phyloP scores from a whole-genome alignment of 2,888 invertebrate species.

The Apamea crenata region DNA sequence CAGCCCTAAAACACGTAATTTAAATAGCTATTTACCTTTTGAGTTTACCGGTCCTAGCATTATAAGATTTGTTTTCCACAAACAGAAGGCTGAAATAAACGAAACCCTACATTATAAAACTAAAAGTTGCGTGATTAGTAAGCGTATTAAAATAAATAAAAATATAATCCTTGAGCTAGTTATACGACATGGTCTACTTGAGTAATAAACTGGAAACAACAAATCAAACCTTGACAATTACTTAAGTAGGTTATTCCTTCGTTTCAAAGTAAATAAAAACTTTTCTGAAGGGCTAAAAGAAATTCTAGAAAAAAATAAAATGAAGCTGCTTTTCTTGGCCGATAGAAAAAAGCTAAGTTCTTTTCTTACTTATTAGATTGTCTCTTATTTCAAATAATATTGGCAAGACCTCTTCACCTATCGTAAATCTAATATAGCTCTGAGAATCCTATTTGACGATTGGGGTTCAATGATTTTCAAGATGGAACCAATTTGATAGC shows the following conservation, averaged over 20 bases:
- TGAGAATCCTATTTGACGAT: constrained; percentile 6
- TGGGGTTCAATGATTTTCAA: constrained; percentile 2
- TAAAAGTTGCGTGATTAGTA: constrained; percentile 34
- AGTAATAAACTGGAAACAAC: constrained; percentile 19
- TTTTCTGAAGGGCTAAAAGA: not conserved
- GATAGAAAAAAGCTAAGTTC: constrained; percentile 1
- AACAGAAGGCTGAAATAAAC: not conserved
- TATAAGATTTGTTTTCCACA: not conserved
- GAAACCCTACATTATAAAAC: not conserved
- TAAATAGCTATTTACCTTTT: too few relatives aligned
- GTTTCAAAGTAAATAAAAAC: constrained; percentile 7
- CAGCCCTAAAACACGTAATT: too few relatives aligned
- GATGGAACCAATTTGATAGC: not conserved
- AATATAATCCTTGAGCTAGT: constrained; percentile 28
- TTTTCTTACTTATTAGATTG: constrained; percentile 32
- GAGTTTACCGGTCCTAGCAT: not conserved
- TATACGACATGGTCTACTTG: constrained; percentile 30
- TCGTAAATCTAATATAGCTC: constrained; percentile 31
- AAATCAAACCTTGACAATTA: not conserved
- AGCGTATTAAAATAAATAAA: constrained; percentile 42
- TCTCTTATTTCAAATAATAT: constrained; percentile 39
- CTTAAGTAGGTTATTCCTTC: not conserved
- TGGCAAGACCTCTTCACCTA: constrained; percentile 32
- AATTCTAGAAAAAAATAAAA: constrained; percentile 8
- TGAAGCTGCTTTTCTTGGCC: not conserved